Evolutionary conservation across 2,888 invertebrate species (phyloP), one percentile per base, ranked within the genome.

Genomic region (Acanthosoma haemorrhoidale): DNA sequence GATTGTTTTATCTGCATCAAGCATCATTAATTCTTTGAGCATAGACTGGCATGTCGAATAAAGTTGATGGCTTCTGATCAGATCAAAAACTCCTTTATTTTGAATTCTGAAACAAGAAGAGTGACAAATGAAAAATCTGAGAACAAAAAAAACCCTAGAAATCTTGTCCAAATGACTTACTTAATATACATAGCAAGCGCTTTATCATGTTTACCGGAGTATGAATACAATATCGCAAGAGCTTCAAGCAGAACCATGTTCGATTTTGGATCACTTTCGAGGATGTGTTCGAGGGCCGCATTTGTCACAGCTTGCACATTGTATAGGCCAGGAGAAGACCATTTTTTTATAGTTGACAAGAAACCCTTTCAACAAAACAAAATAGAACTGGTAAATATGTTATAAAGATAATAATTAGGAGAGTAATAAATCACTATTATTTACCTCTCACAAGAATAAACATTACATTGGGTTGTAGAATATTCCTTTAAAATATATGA

Each of bases 161-260:
- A 51, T 29, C 6, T 25, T 25, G 21, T 13, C 13, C 11, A 25
- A 2, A 32, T 29, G 13, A 79, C 84, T 83, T 79, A 88, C 87
- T 89, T 92, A 58, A 97, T 83, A 80, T 95, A 96, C 82, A 95
- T 91, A 18, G 89, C 89, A 68, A 97, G 82, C 1, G 96, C 94
- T 81, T 93, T 94, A 79, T 96, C 95, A 80, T 92, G 96, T 79
- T 92, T 89, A 74, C 88, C 87, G 76, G 92, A 89, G 77, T 93
- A 88, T 71, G 92, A 91, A 77, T 95, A 96, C 58, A 97, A 83
- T 78, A 94, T 86, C 0, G 95, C 96, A 69, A 97, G 82, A 1
- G 95, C 90, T 83, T 95, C 93, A 39, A 96, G 83, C 74, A 96
- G 85, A 6, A 88, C 81, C 75, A 90, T 89, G 76, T 90, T 87